Conservation (phyloP, 2,888 invertebrate genomes). For the Catocala sponsa region DNA sequence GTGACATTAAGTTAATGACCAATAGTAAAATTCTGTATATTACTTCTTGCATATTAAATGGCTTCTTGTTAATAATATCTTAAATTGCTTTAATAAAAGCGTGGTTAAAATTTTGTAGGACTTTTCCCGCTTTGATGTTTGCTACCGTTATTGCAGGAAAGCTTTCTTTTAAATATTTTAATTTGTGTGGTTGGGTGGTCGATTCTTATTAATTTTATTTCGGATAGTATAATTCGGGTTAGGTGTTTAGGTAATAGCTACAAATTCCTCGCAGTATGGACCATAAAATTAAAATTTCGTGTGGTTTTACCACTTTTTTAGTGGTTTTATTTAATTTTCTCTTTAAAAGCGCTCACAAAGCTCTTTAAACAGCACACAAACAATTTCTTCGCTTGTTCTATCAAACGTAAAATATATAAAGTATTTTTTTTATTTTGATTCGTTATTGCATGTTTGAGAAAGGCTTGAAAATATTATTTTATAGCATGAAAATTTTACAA, state of each 20-base stretch:
- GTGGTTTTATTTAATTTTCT: conserved; percentile 3
- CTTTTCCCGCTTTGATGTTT: conserved; percentile 34
- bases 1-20: conserved; percentile 22
- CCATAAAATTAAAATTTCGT: conserved; percentile 12
- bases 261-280: background rate
- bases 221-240: background rate
- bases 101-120: conserved; percentile 15
- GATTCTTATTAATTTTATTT: conserved; percentile 8
- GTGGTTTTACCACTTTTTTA: conserved; percentile 12
- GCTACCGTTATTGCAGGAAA: conserved; percentile 22
- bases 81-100: conserved; percentile 29
- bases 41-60: conserved; percentile 19
- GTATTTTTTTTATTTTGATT: too few species aligned
- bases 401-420: too few species aligned
- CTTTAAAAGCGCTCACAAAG: background rate
- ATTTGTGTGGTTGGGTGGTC: conserved; percentile 13
- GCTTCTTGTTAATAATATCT: conserved; percentile 22
- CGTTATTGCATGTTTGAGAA: too few species aligned
- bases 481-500: too few species aligned
- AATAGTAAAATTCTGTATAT: conserved; percentile 19
- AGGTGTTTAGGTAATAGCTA: conserved; percentile 9
- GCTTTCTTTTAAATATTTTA: conserved; percentile 19
- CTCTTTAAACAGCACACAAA: too few species aligned
- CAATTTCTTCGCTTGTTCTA: too few species aligned
- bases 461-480: too few species aligned